These are phyloP conservation scores for Hucho hucho DNA, from an alignment of 2,113 vertebrate species.

Conservation along the genomic window DNA sequence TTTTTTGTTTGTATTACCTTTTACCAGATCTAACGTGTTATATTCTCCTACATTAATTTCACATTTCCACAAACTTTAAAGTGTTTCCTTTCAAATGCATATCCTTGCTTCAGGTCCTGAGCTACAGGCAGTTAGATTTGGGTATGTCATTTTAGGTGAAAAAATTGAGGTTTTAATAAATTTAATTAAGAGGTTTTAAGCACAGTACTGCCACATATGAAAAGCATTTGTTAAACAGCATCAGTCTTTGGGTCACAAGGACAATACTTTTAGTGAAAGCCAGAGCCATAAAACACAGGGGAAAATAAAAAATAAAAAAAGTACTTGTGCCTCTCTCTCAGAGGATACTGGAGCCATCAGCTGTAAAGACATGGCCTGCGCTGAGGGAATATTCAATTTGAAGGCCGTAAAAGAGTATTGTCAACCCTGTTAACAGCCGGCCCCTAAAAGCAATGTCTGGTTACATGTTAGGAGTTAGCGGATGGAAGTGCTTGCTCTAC, in stretches of 20 bases:
- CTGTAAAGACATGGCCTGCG: slow-evolving; percentile 70
- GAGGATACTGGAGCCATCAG: slow-evolving; percentile 72
- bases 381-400: slow-evolving; percentile 73
- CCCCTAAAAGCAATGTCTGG: slow-evolving; percentile 78
- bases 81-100: no score
- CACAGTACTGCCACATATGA: slow-evolving; percentile 14
- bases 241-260: background rate
- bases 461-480: slow-evolving; percentile 71
- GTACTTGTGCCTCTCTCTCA: slow-evolving; percentile 57
- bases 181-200: no score
- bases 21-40: no score
- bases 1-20: no score
- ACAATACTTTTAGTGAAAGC: slow-evolving; percentile 25
- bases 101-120: no score
- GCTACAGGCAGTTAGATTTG: no score
- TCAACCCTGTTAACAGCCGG: slow-evolving; percentile 73
- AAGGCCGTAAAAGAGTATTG: slow-evolving; percentile 75
- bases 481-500: slow-evolving; percentile 63
- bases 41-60: no score
- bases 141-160: no score
- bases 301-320: slow-evolving; percentile 58
- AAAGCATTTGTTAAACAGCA: background rate
- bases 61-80: no score
- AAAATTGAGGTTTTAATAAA: fast-evolving
- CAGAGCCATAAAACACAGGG: slow-evolving; percentile 48